Conservation (phyloP, 2,113 vertebrate genomes). For the Tragulus kanchil region DNA sequence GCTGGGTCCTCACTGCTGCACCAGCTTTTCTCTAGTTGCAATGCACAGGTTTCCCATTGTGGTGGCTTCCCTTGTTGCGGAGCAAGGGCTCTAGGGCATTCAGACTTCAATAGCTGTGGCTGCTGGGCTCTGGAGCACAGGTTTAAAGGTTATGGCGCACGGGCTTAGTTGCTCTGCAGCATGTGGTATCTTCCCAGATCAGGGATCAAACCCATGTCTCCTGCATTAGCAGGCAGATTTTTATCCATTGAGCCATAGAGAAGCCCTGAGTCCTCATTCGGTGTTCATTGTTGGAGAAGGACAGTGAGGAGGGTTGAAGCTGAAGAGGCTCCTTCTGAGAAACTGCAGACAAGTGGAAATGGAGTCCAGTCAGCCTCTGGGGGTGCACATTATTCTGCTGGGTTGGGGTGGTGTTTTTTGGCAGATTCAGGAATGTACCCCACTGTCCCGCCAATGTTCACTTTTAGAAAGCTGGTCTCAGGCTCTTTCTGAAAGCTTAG, state of each 20-base stretch:
- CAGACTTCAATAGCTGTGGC: neutral
- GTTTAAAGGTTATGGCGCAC: fast-evolving
- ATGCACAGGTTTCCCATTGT: neutral
- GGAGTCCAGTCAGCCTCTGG: neutral
- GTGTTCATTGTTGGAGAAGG: neutral
- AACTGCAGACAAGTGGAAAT: neutral
- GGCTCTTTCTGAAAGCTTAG: neutral
- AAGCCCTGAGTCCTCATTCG: neutral
- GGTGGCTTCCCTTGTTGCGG: neutral
- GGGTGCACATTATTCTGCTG: neutral
- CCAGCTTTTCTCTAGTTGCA: neutral
- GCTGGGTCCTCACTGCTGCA: neutral
- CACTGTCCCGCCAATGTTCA: neutral
- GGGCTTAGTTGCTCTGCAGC: neutral
- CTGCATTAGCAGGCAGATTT: neutral
- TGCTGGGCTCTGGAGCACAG: neutral
- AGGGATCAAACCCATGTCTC: neutral
- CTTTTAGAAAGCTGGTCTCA: constrained; percentile 17
- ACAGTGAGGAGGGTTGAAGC: neutral
- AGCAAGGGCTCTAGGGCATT: neutral
- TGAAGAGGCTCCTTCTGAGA: neutral
- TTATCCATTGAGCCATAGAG: neutral
- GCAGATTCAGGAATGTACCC: neutral
- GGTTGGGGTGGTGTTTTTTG: neutral
- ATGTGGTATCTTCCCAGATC: neutral